Percentiles rank a stretch among this genome's conserved stretches.
These are phyloP conservation scores for Eptesicus fuscus DNA, from an alignment of 2,113 vertebrate species.

Conservation along the genomic window DNA sequence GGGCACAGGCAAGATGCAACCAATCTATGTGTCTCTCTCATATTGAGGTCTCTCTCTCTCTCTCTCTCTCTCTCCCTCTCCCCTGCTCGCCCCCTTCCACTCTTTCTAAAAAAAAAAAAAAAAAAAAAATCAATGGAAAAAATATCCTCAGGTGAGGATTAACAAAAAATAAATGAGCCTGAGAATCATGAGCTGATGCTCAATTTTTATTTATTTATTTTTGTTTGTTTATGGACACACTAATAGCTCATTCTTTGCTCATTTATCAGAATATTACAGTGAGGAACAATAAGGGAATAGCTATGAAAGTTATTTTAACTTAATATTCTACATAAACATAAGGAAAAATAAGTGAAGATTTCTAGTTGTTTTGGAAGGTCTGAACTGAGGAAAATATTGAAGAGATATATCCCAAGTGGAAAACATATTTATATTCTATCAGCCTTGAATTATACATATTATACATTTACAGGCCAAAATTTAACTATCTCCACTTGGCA, in stretches of 20 bases:
- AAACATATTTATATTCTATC: not conserved
- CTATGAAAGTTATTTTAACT: not conserved
- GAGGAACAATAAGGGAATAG: constrained; percentile 8
- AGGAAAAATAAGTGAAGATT: not conserved
- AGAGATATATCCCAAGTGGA: not conserved
- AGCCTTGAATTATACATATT: not conserved
- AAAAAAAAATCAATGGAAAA: too few relatives aligned
- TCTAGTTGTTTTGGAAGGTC: not conserved
- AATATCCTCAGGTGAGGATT: too few relatives aligned
- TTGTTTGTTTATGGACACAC: not conserved
- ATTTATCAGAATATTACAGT: not conserved
- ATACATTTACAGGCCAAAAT: not conserved
- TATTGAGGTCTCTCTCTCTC: too few relatives aligned
- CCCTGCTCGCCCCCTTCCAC: too few relatives aligned
- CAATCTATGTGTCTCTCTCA: too few relatives aligned
- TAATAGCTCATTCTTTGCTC: not conserved
- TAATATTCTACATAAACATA: constrained; percentile 24
- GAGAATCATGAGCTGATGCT: not conserved
- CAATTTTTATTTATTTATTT: too few relatives aligned
- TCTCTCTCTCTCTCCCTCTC: too few relatives aligned
- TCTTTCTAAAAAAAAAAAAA: too few relatives aligned
- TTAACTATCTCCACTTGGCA: not conserved
- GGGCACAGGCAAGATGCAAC: too few relatives aligned
- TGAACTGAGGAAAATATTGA: constrained; percentile 2
- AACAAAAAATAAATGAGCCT: too few relatives aligned